Base-by-base conservation (phyloP, 2,113 vertebrate species). In the Dasyornis broadbenti region DNA sequence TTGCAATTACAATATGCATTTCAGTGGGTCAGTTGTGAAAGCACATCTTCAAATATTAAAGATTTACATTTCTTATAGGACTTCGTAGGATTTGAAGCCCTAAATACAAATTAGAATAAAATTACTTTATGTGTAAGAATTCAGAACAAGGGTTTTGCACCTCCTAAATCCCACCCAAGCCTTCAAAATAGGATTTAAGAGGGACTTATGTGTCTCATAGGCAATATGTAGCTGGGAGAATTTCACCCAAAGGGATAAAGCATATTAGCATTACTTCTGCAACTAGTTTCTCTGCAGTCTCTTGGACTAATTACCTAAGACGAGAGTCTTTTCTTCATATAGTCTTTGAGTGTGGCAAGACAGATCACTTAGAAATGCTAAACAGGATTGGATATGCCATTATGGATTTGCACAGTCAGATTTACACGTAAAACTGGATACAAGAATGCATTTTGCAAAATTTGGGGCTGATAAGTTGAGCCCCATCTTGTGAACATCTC, bases 131-230 rank as follows among this genome's bases (percentile, higher is more conserved):
- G 13, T 59, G 6, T 54, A 61, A 73, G 13, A 84, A 77, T 65
- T 31, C 76, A 31, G 19, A 72, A 47, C n/a, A 86, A 90, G 28
- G 27, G 31, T 6, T 91, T 82, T 89, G 9, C 1, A 82, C 54
- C 5, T 77, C 22, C 47, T 94, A 80, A 93, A 90, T 92, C 59
- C 42, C 45, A 77, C 47, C 73, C 66, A 93, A 86, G 13, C 39
- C 13, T 39, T 89, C 82, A 83, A 93, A 95, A 90, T 31, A 92
- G 33, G 52, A 89, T 90, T 92, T 86, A 86, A 63, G 47, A 92
- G 35, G 45, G 50, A 54, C 42, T 82, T 85, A 75, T 0, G 1
- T 79, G 40, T 31, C 35, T 93, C 90, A 72, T 37, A 80, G 26
- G 37, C 23, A 92, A 26, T 54, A 85, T 11, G 30, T 52, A 84